Percentiles rank a stretch among this genome's conserved stretches.
Evolutionary conservation across 2,888 invertebrate species (phyloP).

Genomic region (Tryphoninae sp.): DNA sequence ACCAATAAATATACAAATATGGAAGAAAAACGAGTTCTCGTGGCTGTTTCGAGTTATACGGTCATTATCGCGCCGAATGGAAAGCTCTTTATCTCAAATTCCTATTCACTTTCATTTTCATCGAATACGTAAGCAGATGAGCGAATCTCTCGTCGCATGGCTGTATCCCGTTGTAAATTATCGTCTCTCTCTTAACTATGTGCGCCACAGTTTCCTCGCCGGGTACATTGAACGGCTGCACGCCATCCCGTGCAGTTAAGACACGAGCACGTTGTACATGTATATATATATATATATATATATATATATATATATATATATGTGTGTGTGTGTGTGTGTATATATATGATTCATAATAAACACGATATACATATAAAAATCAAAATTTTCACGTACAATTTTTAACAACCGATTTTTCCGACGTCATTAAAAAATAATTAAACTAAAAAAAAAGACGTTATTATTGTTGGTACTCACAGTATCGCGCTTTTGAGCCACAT

Average conservation of each 20-base stretch:
- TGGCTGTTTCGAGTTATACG: constrained; percentile 15
- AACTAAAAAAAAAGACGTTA: background rate
- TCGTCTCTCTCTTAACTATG: constrained; percentile 10
- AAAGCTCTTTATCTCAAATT: constrained; percentile 58
- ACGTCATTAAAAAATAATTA: background rate
- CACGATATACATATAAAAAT: background rate
- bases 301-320: background rate
- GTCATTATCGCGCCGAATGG: constrained; percentile 47
- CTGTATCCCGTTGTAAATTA: constrained; percentile 13
- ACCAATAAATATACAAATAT: constrained; percentile 8
- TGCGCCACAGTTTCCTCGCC: constrained; percentile 26
- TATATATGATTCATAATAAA: background rate
- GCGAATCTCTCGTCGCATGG: constrained; percentile 31
- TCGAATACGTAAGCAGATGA: constrained; percentile 62
- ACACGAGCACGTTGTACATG: background rate
- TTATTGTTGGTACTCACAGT: constrained; percentile 75
- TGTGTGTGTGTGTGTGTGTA: background rate
- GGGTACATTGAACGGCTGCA: constrained; percentile 25
- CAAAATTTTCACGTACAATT: background rate
- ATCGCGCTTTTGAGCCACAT: constrained; percentile 77
- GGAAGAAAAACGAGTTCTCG: constrained; percentile 3
- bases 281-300: background rate
- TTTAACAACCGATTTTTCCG: background rate
- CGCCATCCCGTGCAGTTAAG: constrained; percentile 2
- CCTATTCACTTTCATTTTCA: constrained; percentile 62